Evolutionary conservation across 2,888 invertebrate genomes (phyloP).

Genomic region (Amaurobius ferox): DNA sequence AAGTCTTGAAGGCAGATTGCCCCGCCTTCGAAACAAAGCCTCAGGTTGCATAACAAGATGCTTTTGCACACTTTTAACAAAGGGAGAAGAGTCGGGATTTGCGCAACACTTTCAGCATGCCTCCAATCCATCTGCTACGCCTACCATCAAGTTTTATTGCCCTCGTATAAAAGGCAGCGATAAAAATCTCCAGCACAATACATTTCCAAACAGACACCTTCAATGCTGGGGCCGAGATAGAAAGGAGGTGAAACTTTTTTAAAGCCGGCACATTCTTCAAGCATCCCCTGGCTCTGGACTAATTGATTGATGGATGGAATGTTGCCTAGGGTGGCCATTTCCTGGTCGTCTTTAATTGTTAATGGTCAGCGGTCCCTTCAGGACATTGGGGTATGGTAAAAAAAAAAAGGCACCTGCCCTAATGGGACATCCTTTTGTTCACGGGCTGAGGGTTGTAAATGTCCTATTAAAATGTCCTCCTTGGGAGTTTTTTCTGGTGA

Average conservation of each 20-base stretch:
- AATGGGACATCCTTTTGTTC: neutral
- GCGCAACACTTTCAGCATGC: neutral
- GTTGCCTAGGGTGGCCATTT: neutral
- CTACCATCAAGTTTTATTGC: constrained; percentile 23
- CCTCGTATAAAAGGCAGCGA: neutral
- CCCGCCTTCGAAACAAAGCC: too few species aligned
- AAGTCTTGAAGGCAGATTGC: too few species aligned
- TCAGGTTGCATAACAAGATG: too few species aligned
- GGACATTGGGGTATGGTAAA: neutral
- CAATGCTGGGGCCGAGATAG: neutral
- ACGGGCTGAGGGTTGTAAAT: neutral
- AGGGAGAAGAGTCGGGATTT: neutral
- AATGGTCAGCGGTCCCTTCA: neutral
- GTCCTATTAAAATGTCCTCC: neutral
- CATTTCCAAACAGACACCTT: neutral
- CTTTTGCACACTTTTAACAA: too few species aligned
- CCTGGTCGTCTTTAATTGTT: neutral
- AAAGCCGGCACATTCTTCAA: neutral
- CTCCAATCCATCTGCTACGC: neutral
- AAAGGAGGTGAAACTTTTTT: neutral
- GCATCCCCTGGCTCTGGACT: neutral
- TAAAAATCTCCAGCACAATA: constrained; percentile 8
- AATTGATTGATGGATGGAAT: constrained; percentile 46
- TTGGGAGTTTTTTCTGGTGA: neutral
- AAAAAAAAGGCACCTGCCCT: neutral